A percentile compares a stretch with the other conserved stretches of the same genome.
Evolutionary conservation across 2,888 invertebrate species (phyloP).

Genomic region (Parnassius orleans): DNA sequence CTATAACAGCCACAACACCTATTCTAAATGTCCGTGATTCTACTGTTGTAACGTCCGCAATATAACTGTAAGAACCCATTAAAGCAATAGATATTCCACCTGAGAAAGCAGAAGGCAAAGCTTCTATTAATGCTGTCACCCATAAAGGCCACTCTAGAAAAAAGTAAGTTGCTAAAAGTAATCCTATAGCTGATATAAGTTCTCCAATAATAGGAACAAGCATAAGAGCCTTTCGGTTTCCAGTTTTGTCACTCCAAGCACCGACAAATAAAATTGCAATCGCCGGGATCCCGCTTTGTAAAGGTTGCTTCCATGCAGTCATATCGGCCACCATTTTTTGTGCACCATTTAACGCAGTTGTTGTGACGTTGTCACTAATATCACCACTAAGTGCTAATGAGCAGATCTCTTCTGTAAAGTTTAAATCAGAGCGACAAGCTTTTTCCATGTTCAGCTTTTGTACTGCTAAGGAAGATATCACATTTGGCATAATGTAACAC

Average conservation of each 20-base stretch:
- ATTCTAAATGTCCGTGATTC: conserved; percentile 82
- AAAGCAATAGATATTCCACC: conserved; percentile 80
- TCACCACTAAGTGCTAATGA: conserved; percentile 56
- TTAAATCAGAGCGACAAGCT: conserved; percentile 76
- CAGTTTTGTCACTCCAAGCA: conserved; percentile 83
- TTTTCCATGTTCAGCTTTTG: conserved; percentile 79
- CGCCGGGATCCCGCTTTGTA: conserved; percentile 79
- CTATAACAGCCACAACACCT: conserved; percentile 80
- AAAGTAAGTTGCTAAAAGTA: conserved; percentile 75
- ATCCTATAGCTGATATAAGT: conserved; percentile 70
- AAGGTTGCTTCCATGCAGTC: conserved; percentile 76
- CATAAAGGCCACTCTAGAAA: conserved; percentile 80
- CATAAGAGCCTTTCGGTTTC: conserved; percentile 80
- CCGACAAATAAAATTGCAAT: conserved; percentile 81
- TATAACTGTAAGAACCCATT: conserved; percentile 82
- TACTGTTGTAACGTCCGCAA: conserved; percentile 80
- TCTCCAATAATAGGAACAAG: conserved; percentile 80
- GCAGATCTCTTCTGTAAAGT: conserved; percentile 73
- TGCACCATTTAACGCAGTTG: conserved; percentile 56
- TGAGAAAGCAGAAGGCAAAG: conserved; percentile 77
- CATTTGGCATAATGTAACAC: conserved; percentile 82
- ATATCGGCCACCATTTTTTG: conserved; percentile 73
- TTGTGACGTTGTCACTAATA: conserved; percentile 49
- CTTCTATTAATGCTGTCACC: conserved; percentile 76
- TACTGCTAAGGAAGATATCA: conserved; percentile 80